Evolutionary conservation across 2,797 vertebrate genomes (phyloP).

Genomic region (Myoxocephalus aenaeus): DNA sequence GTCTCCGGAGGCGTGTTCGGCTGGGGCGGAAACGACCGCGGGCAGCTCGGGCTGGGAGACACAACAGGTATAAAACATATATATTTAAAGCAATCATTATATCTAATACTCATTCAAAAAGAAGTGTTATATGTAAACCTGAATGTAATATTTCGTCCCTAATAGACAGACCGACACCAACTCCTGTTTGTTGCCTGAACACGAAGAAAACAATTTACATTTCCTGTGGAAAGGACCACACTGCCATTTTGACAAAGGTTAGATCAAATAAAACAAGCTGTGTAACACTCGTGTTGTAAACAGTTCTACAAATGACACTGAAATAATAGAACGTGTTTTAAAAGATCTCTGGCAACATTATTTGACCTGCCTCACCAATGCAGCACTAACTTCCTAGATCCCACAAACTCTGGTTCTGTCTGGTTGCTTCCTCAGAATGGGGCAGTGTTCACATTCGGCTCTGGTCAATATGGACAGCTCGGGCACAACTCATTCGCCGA

Average conservation of each 20-base stretch:
- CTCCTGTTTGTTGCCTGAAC: constrained; percentile 68
- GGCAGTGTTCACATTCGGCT: constrained; percentile 88
- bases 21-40: constrained; percentile 88
- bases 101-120: background rate
- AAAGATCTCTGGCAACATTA: background rate
- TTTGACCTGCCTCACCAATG: background rate
- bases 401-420: background rate
- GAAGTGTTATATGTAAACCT: background rate
- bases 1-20: constrained; percentile 88
- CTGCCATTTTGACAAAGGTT: constrained; percentile 87
- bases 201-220: constrained; percentile 81
- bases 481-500: constrained; percentile 87
- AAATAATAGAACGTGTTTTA: background rate
- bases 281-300: background rate
- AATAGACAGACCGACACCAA: constrained; percentile 82
- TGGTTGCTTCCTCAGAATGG: constrained; percentile 79
- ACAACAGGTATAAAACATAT: constrained; percentile 74
- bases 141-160: background rate
- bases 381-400: background rate
- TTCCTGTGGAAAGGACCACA: constrained; percentile 88
- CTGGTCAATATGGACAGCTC: constrained; percentile 87
- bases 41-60: constrained; percentile 90
- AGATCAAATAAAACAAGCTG: background rate
- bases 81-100: background rate
- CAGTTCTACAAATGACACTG: background rate